Percentiles rank a stretch among this genome's conserved stretches.
phyloP scores from a whole-genome alignment of 2,888 invertebrate genomes.

The Eilema griseolum region DNA sequence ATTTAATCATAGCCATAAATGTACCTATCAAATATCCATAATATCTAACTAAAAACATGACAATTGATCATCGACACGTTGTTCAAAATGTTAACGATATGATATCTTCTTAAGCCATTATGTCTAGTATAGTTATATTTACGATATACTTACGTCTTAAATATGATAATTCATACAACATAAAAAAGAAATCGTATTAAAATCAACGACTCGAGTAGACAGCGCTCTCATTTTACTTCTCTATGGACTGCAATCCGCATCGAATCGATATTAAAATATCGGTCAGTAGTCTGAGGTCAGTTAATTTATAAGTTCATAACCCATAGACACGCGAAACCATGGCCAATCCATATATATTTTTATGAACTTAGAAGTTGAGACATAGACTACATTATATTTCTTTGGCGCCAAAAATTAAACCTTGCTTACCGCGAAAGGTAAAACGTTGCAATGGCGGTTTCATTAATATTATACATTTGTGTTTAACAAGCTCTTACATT shows the following conservation, averaged over 20 bases:
- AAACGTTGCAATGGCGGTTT: conserved; percentile 7
- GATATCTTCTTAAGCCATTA: conserved; percentile 8
- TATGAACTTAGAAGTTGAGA: conserved; percentile 1
- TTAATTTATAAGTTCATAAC: conserved; percentile 2
- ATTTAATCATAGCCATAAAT: neutral
- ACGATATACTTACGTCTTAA: neutral
- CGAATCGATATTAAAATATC: conserved; percentile 16
- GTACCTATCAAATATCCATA: too few relatives aligned
- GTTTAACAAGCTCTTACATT: conserved; percentile 1
- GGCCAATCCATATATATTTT: neutral
- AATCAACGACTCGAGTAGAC: neutral
- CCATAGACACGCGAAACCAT: neutral
- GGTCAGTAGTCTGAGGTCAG: conserved; percentile 18
- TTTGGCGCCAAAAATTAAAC: conserved; percentile 10
- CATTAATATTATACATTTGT: neutral
- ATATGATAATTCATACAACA: conserved; percentile 11
- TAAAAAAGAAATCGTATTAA: conserved; percentile 10
- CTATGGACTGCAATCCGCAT: neutral
- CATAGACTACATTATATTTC: neutral
- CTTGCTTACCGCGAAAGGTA: neutral
- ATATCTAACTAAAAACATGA: neutral
- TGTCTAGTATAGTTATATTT: conserved; percentile 8
- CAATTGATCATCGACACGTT: neutral
- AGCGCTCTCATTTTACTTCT: neutral
- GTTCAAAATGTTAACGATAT: neutral